Evolutionary conservation across 2,888 invertebrate genomes (phyloP).

Genomic region (Cryptocephalus primarius): DNA sequence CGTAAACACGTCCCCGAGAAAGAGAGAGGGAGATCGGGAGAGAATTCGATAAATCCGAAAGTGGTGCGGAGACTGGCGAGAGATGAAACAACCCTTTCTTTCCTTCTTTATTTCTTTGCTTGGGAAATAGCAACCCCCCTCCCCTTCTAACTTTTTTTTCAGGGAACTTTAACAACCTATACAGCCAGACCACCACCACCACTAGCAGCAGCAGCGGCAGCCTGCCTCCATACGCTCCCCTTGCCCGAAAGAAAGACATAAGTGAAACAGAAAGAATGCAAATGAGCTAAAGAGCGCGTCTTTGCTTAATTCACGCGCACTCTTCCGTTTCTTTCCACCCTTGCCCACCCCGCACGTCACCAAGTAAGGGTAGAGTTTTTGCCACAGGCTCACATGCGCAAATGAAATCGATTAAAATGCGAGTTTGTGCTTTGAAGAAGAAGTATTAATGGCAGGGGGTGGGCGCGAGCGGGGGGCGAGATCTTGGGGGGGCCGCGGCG

Average conservation of each 20-base stretch:
- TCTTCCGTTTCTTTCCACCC: slow-evolving; percentile 39
- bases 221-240: slow-evolving; percentile 1
- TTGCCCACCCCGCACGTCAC: slow-evolving; percentile 21
- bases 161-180: no score
- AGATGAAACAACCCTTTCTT: no score
- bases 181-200: no score
- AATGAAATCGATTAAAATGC: slow-evolving; percentile 60
- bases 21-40: no score
- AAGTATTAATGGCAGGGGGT: slow-evolving; percentile 39
- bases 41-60: no score
- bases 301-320: slow-evolving; percentile 39
- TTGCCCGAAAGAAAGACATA: slow-evolving; percentile 18
- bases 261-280: slow-evolving; percentile 32
- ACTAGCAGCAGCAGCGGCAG: no score
- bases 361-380: slow-evolving; percentile 37
- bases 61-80: no score
- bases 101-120: no score
- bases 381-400: slow-evolving; percentile 52
- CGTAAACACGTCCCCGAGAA: no score
- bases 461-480: slow-evolving; percentile 19
- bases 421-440: slow-evolving; percentile 49
- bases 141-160: no score
- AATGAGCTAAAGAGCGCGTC: slow-evolving; percentile 38
- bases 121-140: no score
- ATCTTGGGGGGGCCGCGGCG: slow-evolving; percentile 13